phyloP scores from a whole-genome alignment of 2,797 vertebrate species.

The Gymnodraco acuticeps region DNA sequence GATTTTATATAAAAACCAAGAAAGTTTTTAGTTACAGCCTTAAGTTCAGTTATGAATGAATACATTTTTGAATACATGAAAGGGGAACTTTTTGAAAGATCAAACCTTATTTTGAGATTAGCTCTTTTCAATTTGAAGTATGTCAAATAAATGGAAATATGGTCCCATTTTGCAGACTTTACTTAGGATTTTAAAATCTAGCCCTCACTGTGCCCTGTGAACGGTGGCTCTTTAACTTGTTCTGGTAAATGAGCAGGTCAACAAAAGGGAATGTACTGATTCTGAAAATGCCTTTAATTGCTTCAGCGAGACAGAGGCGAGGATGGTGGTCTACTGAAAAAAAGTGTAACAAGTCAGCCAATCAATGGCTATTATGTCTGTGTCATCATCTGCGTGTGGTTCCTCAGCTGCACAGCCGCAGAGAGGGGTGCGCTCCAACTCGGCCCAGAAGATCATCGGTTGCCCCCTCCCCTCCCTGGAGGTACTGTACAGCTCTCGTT shows the following conservation, averaged over 20 bases:
- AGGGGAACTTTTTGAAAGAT: no score
- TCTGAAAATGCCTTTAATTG: slow-evolving; percentile 17
- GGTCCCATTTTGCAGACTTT: background rate
- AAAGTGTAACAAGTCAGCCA: slow-evolving; percentile 25
- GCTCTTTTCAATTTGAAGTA: background rate
- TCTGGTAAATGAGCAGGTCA: background rate
- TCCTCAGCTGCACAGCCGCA: no score
- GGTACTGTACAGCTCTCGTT: no score
- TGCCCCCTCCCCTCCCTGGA: no score
- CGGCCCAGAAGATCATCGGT: no score
- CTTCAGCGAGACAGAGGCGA: slow-evolving; percentile 9
- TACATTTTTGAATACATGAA: background rate
- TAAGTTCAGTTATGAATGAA: background rate
- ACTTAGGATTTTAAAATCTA: background rate
- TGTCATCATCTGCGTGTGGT: no score
- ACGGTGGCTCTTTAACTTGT: background rate
- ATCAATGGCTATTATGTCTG: slow-evolving; percentile 32
- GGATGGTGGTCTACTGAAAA: slow-evolving; percentile 8
- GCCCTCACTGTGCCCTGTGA: background rate
- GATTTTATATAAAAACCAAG: background rate
- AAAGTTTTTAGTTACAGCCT: background rate
- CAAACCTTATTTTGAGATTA: background rate
- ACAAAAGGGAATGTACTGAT: slow-evolving; percentile 1
- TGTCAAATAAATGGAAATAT: background rate
- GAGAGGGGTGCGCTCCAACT: no score